phyloP scores from a whole-genome alignment of 2,113 vertebrate genomes.

The Eulacestoma nigropectus region DNA sequence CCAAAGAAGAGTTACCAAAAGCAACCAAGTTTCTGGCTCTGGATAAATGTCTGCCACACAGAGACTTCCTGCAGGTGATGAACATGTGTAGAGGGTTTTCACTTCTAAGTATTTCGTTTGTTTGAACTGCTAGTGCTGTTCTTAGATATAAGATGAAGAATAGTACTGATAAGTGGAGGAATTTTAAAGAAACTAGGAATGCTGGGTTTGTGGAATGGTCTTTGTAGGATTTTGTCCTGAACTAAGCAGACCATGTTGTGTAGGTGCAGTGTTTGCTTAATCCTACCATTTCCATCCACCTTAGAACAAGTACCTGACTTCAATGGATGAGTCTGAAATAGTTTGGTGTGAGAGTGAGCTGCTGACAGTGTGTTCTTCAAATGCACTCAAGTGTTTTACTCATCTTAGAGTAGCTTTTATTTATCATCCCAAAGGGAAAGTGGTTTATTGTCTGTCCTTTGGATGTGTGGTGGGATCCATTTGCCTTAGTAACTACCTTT shows the following conservation, averaged over 20 bases:
- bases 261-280: not conserved
- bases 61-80: constrained; percentile 95
- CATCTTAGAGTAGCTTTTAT: not conserved
- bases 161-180: not conserved
- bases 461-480: not conserved
- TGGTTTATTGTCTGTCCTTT: not conserved
- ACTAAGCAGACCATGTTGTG: not conserved
- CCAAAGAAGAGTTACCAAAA: constrained; percentile 78
- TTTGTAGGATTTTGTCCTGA: not conserved
- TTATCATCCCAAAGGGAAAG: not conserved
- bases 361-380: not conserved
- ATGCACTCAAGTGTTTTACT: not conserved
- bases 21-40: constrained; percentile 94
- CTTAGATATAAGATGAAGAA: not conserved
- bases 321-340: not conserved
- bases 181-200: not conserved
- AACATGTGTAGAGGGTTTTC: not conserved
- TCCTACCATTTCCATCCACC: not conserved
- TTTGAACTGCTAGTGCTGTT: not conserved
- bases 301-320: not conserved
- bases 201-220: not conserved
- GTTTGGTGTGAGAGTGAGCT: not conserved
- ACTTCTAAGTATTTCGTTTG: not conserved
- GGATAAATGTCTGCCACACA: constrained; percentile 93
- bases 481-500: not conserved